Evolutionary conservation across 2,797 vertebrate genomes (phyloP).

Genomic region (Siniperca obscura): DNA sequence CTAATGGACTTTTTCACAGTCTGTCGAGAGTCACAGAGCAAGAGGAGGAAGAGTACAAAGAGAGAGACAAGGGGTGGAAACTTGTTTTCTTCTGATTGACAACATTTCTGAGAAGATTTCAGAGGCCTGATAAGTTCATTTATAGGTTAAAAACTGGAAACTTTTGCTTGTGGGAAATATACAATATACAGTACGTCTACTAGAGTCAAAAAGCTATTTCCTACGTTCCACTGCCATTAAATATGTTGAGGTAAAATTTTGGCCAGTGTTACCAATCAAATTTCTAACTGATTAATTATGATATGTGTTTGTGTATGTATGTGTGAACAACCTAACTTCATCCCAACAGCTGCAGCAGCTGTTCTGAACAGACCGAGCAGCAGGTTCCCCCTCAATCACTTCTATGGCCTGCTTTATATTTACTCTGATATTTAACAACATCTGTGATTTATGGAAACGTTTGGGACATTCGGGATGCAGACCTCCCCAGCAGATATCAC

Average conservation of each 20-base stretch:
- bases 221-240: not conserved
- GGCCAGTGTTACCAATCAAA: not conserved
- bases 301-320: not conserved
- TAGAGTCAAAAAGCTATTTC: not conserved
- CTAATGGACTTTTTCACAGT: slow-evolving; percentile 55
- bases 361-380: slow-evolving; percentile 22
- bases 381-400: slow-evolving; percentile 23
- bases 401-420: slow-evolving; percentile 7
- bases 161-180: not conserved
- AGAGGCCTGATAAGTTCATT: not conserved
- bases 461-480: not conserved
- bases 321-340: not conserved
- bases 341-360: slow-evolving; percentile 22
- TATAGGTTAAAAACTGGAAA: not conserved
- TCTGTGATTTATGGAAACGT: slow-evolving; percentile 22
- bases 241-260: not conserved
- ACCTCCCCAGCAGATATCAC: not conserved
- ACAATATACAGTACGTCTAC: not conserved
- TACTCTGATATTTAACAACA: slow-evolving; percentile 26
- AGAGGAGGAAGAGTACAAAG: not conserved
- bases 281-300: slow-evolving; percentile 7
- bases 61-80: not conserved
- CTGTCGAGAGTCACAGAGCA: slow-evolving; percentile 4
- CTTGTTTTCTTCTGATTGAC: not conserved
- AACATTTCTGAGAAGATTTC: slow-evolving; percentile 3